Evolutionary conservation across 2,797 vertebrate genomes (phyloP).

Genomic region (Cuniculus paca): DNA sequence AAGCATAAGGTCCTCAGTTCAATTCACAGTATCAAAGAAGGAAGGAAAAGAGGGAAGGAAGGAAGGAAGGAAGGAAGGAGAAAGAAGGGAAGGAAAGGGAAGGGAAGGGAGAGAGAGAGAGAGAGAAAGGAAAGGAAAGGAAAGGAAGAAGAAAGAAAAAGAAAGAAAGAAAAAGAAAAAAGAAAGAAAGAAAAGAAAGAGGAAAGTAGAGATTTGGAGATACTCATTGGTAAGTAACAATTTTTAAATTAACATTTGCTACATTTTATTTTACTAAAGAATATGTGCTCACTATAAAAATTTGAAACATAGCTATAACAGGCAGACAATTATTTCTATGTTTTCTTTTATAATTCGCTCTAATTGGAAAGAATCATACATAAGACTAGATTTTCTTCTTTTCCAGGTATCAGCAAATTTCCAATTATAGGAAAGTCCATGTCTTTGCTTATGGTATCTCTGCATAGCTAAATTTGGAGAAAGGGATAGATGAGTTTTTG

Average conservation of each 20-base stretch:
- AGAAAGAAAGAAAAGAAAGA: too few relatives aligned
- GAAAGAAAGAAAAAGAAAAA: too few relatives aligned
- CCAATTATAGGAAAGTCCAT: neutral
- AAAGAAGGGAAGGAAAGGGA: too few relatives aligned
- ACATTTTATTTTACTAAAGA: conserved; percentile 17
- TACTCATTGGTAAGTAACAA: neutral
- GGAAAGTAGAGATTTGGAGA: neutral
- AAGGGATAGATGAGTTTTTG: neutral
- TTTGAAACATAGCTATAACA: neutral
- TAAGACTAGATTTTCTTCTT: neutral
- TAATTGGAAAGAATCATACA: neutral
- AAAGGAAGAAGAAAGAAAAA: too few relatives aligned
- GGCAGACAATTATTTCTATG: neutral
- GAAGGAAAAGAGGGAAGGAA: too few relatives aligned
- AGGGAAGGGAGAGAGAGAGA: too few relatives aligned
- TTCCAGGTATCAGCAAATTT: conserved; percentile 8
- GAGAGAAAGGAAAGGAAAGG: too few relatives aligned
- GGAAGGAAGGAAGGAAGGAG: too few relatives aligned
- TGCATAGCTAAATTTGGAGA: conserved; percentile 8
- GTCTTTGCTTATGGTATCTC: neutral
- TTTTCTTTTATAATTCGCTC: neutral
- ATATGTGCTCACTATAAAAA: neutral
- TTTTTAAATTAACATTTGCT: conserved; percentile 6
- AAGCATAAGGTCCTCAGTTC: too few relatives aligned
- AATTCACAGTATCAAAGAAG: too few relatives aligned